Percentiles rank a stretch among this genome's conserved stretches.
Conservation (phyloP, 2,888 invertebrate species). For the Drosophila mulleri region DNA sequence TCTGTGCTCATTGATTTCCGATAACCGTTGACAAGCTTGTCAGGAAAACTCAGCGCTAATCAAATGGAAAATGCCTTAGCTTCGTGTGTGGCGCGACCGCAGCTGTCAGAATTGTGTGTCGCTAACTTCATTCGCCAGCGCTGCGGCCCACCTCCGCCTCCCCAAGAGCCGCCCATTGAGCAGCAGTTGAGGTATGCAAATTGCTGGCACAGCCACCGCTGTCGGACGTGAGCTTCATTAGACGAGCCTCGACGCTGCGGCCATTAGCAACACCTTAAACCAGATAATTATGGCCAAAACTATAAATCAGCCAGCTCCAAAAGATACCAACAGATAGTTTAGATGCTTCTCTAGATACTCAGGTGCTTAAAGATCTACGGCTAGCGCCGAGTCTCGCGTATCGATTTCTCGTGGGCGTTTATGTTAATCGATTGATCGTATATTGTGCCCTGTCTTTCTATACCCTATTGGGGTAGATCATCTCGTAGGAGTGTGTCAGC, state of each 20-base stretch:
- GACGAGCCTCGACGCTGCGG: slow-evolving; percentile 24
- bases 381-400: slow-evolving; percentile 2
- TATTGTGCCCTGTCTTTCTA: not conserved
- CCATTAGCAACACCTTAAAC: slow-evolving; percentile 69
- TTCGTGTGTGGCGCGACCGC: slow-evolving; percentile 63
- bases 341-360: slow-evolving; percentile 6
- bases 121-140: not conserved
- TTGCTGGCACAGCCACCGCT: slow-evolving; percentile 18
- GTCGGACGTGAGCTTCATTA: slow-evolving; percentile 51
- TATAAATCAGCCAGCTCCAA: slow-evolving; percentile 51
- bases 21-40: not conserved
- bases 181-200: slow-evolving; percentile 20
- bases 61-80: slow-evolving; percentile 63
- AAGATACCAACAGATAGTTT: slow-evolving; percentile 27
- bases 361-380: not conserved
- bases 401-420: slow-evolving; percentile 53
- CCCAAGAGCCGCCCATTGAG: not conserved
- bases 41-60: slow-evolving; percentile 54
- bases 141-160: not conserved
- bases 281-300: slow-evolving; percentile 54
- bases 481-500: no score
- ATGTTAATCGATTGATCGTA: slow-evolving; percentile 58
- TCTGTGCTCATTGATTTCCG: not conserved
- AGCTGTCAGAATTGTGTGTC: slow-evolving; percentile 54
- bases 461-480: not conserved